phyloP scores from a whole-genome alignment of 2,888 invertebrate species.

The Entomobrya multifasciata region DNA sequence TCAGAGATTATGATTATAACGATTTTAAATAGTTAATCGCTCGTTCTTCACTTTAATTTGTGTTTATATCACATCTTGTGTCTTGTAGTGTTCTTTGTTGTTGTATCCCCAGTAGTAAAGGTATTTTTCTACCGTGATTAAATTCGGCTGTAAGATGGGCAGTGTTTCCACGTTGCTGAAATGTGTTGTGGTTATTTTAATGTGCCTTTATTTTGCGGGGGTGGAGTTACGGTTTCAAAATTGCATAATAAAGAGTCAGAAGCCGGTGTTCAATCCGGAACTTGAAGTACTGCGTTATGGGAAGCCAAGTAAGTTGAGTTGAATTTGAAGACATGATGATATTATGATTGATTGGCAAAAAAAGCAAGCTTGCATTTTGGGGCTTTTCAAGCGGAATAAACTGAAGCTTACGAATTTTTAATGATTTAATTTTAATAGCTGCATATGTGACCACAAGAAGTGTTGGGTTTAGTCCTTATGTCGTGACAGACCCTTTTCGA shows the following conservation, averaged over 20 bases:
- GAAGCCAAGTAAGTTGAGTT: constrained; percentile 18
- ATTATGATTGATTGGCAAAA: not conserved
- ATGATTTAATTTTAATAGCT: not conserved
- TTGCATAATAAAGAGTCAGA: not conserved
- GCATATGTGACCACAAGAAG: constrained; percentile 25
- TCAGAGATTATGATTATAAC: no score
- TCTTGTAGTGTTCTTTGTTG: no score
- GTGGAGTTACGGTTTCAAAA: not conserved
- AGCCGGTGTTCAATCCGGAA: not conserved
- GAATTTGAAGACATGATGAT: not conserved
- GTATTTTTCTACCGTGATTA: no score
- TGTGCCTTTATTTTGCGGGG: not conserved
- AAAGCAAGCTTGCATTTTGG: no score
- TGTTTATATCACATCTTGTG: no score
- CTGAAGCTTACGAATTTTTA: not conserved
- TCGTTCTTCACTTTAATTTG: no score
- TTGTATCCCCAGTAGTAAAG: no score
- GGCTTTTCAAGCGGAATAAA: not conserved
- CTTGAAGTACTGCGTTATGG: not conserved
- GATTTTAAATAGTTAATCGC: no score
- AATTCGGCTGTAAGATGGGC: no score
- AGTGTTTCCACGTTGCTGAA: no score
- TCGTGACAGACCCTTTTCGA: constrained; percentile 31
- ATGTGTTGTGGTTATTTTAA: no score
- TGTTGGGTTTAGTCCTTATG: not conserved